A percentile compares a stretch with the other conserved stretches of the same genome.
phyloP scores from a whole-genome alignment of 2,113 vertebrate species.

The Phaethon lepturus region DNA sequence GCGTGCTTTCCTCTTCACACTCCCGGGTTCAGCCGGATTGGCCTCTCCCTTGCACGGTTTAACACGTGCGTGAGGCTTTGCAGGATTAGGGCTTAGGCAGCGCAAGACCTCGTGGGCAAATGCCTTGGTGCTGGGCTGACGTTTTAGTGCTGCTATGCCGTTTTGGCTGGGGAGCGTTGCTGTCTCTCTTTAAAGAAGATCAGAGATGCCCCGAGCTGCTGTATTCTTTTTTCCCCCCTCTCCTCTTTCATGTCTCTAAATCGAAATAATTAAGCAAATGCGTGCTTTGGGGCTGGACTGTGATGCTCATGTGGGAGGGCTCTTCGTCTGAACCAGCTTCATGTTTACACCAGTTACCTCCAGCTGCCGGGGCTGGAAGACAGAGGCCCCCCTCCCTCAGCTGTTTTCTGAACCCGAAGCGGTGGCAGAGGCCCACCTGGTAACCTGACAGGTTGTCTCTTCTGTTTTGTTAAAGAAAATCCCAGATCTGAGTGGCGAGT shows the following conservation, averaged over 20 bases:
- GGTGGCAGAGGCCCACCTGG: neutral
- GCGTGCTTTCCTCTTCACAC: neutral
- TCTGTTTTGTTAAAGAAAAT: conserved; percentile 41
- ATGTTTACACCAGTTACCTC: neutral
- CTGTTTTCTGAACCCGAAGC: neutral
- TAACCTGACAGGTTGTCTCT: conserved; percentile 7
- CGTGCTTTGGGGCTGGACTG: neutral
- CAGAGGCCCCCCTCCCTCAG: neutral
- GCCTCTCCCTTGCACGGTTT: neutral
- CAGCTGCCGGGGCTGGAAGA: neutral
- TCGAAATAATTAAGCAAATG: conserved; percentile 21
- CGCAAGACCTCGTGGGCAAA: neutral
- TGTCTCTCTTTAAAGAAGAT: neutral
- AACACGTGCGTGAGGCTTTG: neutral
- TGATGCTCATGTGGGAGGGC: neutral
- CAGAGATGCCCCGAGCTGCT: neutral
- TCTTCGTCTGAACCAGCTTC: neutral
- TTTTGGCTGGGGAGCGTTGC: neutral
- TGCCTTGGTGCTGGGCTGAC: neutral
- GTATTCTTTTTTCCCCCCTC: neutral
- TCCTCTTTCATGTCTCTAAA: neutral
- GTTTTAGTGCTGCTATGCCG: neutral
- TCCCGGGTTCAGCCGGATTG: neutral
- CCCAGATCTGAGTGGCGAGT: neutral
- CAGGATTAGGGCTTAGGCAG: neutral